A percentile compares a stretch with the other conserved stretches of the same genome.
phyloP scores from a whole-genome alignment of 2,888 invertebrate genomes.

The Heliconius sara region DNA sequence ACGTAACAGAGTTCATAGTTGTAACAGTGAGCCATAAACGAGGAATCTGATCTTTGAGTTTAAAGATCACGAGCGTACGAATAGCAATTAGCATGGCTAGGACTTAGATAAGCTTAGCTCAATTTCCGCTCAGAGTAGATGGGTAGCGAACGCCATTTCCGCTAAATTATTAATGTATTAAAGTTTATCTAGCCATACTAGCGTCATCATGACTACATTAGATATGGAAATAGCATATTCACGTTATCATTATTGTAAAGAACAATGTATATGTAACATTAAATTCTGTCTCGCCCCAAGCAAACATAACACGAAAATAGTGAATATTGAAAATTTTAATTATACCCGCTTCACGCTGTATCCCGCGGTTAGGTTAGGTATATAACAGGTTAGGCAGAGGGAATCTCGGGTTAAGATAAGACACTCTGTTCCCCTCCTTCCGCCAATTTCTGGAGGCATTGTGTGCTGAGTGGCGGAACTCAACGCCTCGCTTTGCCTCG shows the following conservation, averaged over 20 bases:
- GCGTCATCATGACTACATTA: not conserved
- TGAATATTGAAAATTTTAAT: not conserved
- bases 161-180: slow-evolving; percentile 44
- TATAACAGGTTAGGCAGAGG: too few relatives aligned
- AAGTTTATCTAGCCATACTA: slow-evolving; percentile 27
- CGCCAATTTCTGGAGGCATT: too few relatives aligned
- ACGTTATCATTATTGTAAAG: not conserved
- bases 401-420: too few relatives aligned
- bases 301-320: not conserved
- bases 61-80: slow-evolving; percentile 40
- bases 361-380: too few relatives aligned
- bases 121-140: slow-evolving; percentile 54
- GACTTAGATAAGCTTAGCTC: slow-evolving; percentile 53
- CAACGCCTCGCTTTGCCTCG: too few relatives aligned
- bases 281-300: not conserved
- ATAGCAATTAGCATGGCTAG: slow-evolving; percentile 44
- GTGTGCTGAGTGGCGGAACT: too few relatives aligned
- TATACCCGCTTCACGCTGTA: too few relatives aligned
- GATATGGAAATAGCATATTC: not conserved
- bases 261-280: not conserved
- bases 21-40: slow-evolving; percentile 25
- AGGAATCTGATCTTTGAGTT: slow-evolving; percentile 31
- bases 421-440: too few relatives aligned
- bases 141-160: slow-evolving; percentile 53
- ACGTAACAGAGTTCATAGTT: slow-evolving; percentile 7